Base-by-base conservation (phyloP, 2,888 invertebrate species). In the Nebria salina region DNA sequence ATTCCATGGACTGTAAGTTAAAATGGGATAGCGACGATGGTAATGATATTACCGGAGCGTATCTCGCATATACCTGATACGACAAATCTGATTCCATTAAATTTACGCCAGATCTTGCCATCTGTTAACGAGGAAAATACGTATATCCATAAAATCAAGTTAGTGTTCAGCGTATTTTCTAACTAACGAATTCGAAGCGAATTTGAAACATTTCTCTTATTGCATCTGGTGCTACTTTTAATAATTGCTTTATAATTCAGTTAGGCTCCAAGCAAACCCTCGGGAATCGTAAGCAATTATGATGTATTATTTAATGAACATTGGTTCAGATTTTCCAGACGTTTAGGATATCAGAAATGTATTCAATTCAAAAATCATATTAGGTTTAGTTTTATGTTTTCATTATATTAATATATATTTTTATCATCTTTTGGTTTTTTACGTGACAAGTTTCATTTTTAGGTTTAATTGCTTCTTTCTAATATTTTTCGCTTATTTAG, bases 41-140 rank as follows among this genome's bases (percentile, higher is more conserved):
- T 70, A 25, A 70, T 34, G 25, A 70, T 70, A 25, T 70, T 70
- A 70, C 25, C 70, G 54, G 25, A 70, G 70, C 70, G 25, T 34
- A 70, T 70, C 25, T 13, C 70, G 26, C 34, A 20, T 15, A 20
- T 13, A 15, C 25, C 70, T 13, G 70, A 70, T 70, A 70, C 70
- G 70, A 70, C 70, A 26, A 70, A 70, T 70, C 70, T 70, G 70
- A 70, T 70, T 70, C 70, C 70, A 70, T 70, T 70, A 70, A 70
- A 70, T 70, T 70, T 25, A 70, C 26, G 26, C 26, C 25, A 20
- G 70, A 70, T 70, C 70, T 25, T 70, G 70, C 70, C 70, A 70
- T 70, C 34, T 70, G 70, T 70, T 70, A 20, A 25, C 70, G 70
- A 20, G 70, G 20, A 25, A 34, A n/a, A 70, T 70, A 54, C 54